Conservation (phyloP, 2,797 vertebrate species). For the Acrossocheilus fasciatus region DNA sequence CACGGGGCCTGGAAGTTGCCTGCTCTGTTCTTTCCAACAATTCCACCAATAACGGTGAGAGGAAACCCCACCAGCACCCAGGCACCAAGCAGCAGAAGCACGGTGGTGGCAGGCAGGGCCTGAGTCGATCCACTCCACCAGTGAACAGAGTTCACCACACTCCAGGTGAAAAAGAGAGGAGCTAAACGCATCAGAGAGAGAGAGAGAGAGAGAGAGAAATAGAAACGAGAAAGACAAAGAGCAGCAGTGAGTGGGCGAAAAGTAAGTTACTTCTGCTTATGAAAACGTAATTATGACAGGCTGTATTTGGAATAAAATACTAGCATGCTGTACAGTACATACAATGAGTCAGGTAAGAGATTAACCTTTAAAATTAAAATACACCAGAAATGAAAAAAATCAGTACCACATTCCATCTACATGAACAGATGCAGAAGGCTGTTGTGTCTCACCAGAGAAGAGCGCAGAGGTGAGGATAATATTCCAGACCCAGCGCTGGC, state of each 20-base stretch:
- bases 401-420: neutral
- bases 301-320: neutral
- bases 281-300: neutral
- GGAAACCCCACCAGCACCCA: slow-evolving; percentile 94
- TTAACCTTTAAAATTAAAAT: neutral
- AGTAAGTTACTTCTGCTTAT: neutral
- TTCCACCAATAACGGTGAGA: slow-evolving; percentile 92
- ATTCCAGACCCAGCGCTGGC: slow-evolving; percentile 94
- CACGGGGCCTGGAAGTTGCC: slow-evolving; percentile 89
- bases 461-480: slow-evolving; percentile 92
- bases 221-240: neutral
- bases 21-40: slow-evolving; percentile 90
- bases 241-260: neutral
- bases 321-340: neutral
- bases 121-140: slow-evolving; percentile 94
- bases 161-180: slow-evolving; percentile 94
- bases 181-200: slow-evolving; percentile 69
- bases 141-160: slow-evolving; percentile 91
- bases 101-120: slow-evolving; percentile 89
- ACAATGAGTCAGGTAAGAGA: neutral
- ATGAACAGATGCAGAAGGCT: neutral
- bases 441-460: slow-evolving; percentile 85
- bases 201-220: neutral
- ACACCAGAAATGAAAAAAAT: neutral
- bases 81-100: slow-evolving; percentile 89